phyloP scores from a whole-genome alignment of 2,797 vertebrate genomes.

The Falco berigora region DNA sequence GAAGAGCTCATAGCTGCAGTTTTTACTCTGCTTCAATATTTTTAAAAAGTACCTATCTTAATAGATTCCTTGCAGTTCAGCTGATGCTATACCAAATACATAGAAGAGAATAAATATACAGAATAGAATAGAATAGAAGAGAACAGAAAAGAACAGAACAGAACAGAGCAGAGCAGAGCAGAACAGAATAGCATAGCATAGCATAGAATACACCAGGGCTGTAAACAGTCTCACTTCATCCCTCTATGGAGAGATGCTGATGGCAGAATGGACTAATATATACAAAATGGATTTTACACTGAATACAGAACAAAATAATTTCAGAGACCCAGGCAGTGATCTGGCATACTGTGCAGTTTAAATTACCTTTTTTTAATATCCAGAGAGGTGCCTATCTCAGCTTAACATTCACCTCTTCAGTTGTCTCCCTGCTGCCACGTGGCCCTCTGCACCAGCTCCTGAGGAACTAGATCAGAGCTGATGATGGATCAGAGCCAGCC shows the following conservation, averaged over 20 bases:
- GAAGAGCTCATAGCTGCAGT: not conserved
- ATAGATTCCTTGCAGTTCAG: not conserved
- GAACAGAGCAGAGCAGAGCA: no score
- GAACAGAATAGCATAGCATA: no score
- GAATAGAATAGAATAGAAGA: no score
- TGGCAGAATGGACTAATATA: not conserved
- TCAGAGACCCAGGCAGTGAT: not conserved
- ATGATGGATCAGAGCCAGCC: not conserved
- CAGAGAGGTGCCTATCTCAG: not conserved
- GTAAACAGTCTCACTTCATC: not conserved
- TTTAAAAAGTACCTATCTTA: not conserved
- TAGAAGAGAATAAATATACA: not conserved
- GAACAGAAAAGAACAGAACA: no score
- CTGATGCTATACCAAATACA: not conserved
- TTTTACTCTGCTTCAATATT: not conserved
- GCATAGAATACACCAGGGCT: not conserved
- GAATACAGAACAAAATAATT: not conserved
- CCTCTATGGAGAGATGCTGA: not conserved
- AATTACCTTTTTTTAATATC: not conserved
- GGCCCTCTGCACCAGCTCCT: not conserved
- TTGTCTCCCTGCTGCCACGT: not conserved
- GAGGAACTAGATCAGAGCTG: no score
- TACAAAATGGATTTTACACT: not conserved
- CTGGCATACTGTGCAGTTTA: rapidly evolving
- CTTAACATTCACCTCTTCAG: not conserved